Conservation (phyloP, 1,140 invertebrate species). For the Papilio helenus region DNA sequence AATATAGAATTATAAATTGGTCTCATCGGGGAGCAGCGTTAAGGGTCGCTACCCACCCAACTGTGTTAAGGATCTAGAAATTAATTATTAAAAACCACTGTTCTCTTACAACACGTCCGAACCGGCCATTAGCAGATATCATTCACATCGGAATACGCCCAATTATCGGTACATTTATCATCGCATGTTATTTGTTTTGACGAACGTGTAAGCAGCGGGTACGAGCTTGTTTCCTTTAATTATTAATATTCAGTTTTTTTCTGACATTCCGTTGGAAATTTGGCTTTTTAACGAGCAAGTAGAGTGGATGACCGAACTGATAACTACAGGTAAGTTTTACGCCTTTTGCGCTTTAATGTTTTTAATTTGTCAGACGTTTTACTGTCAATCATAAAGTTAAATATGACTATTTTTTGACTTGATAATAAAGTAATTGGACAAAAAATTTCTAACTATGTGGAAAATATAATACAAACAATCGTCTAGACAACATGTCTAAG, state of each 20-base stretch:
- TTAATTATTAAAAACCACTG: slow-evolving; percentile 57
- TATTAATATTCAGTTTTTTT: slow-evolving; percentile 27
- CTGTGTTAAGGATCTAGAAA: slow-evolving; percentile 55
- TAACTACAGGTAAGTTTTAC: neutral
- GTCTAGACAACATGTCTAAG: neutral
- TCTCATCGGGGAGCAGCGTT: slow-evolving; percentile 50
- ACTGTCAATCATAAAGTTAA: neutral
- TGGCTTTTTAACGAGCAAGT: slow-evolving; percentile 12
- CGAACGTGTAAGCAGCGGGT: slow-evolving; percentile 53
- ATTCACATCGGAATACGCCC: slow-evolving; percentile 57
- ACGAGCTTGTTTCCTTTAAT: slow-evolving; percentile 15
- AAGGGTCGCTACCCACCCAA: slow-evolving; percentile 56
- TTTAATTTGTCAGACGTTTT: slow-evolving; percentile 13
- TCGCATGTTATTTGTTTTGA: slow-evolving; percentile 69
- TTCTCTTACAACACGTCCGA: slow-evolving; percentile 43
- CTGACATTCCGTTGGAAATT: neutral
- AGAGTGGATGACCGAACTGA: neutral
- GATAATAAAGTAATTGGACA: neutral
- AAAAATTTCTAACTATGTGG: no score
- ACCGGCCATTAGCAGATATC: slow-evolving; percentile 51
- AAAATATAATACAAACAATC: neutral
- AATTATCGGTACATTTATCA: slow-evolving; percentile 71
- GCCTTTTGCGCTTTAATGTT: neutral
- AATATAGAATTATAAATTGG: slow-evolving; percentile 55
- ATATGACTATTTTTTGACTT: neutral